A percentile compares a stretch with the other conserved stretches of the same genome.
Evolutionary conservation across 2,113 vertebrate species (phyloP).

Genomic region (Glaucomys volans): DNA sequence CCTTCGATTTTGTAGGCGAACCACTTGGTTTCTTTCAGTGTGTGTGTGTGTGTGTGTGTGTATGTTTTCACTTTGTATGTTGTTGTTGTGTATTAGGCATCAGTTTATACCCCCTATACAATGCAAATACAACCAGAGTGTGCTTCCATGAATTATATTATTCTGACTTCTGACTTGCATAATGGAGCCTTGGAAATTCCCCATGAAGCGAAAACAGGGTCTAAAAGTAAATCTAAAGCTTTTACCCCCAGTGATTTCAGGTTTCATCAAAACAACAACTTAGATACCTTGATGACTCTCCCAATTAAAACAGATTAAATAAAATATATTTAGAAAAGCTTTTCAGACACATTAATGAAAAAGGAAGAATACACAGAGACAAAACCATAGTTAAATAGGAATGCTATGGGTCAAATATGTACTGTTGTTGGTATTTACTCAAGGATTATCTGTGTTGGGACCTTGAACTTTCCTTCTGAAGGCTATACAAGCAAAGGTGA

Average conservation of each 20-base stretch:
- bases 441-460: not conserved
- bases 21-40: not conserved
- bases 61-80: not conserved
- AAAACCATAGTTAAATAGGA: not conserved
- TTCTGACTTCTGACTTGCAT: not conserved
- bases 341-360: not conserved
- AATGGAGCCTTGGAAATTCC: not conserved
- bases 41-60: too few relatives aligned
- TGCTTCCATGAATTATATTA: not conserved
- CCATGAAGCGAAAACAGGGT: not conserved
- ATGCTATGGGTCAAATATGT: not conserved
- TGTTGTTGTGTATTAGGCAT: not conserved
- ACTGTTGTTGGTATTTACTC: not conserved
- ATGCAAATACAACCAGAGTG: not conserved
- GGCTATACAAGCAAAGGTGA: not conserved
- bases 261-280: conserved; percentile 24
- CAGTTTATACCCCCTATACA: not conserved
- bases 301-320: conserved; percentile 12
- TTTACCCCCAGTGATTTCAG: conserved; percentile 1
- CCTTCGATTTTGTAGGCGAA: not conserved
- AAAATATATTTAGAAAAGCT: conserved; percentile 22
- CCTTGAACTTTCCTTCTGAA: not conserved
- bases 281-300: not conserved
- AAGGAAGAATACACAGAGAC: not conserved
- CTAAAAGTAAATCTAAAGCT: not conserved